Evolutionary conservation across 2,113 vertebrate species (phyloP), one percentile per base, ranked within the genome.

Genomic region (Bos javanicus): DNA sequence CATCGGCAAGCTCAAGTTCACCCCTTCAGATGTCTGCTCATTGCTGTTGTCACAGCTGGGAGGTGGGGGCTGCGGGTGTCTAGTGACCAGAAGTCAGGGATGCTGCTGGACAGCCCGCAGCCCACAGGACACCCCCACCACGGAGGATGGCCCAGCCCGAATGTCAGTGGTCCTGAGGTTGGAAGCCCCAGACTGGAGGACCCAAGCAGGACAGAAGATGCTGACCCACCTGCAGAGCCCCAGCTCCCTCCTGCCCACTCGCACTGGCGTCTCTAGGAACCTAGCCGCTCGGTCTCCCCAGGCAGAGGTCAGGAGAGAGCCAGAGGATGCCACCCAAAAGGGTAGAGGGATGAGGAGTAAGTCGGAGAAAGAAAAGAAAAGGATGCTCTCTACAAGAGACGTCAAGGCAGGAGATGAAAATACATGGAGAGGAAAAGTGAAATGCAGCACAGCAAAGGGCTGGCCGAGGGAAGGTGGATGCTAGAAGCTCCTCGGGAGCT

Each of bases 161-260:
- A 33, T 59, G 17, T 59, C 23, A 19, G 3, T 1, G 28, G 16
- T 1, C 0, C 19, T 7, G n/a, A 85, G 57, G 14, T n/a, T 33
- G 60, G 39, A 30, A 67, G 10, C 36, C 7, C 13, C 7, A 15
- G 84, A 7, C 39, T 82, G 14, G 25, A 76, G 71, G 74, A 33
- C n/a, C 3, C 60, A 48, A 12, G 56, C 1, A 2, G 7, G 3
- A 10, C 43, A 25, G 23, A 36, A 36, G 19, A 59, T 30, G 28
- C 11, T 56, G 46, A 48, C 28, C 4, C 21, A 19, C 8, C 14
- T 15, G 16, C 21, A 33, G 33, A 33, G 36, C 1, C 5, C 28
- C 3, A 2, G 10, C 43, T 81, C 93, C 57, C 91, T 52, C 26
- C 56, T 81, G 74, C 23, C 6, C 11, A 28, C 0, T 4, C 15